phyloP scores from a whole-genome alignment of 2,888 invertebrate species.

The Nomada goodeniana region DNA sequence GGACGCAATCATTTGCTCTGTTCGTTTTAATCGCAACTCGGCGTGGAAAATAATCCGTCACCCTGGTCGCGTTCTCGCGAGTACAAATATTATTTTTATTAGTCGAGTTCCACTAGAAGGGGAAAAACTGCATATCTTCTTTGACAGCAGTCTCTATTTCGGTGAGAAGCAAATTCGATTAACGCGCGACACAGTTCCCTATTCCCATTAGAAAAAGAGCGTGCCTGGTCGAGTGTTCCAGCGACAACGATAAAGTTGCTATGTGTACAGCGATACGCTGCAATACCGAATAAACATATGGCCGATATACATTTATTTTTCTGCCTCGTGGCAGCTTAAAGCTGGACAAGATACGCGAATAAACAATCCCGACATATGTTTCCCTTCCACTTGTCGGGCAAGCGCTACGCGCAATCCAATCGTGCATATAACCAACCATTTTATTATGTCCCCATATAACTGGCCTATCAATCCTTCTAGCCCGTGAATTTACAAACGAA shows the following conservation, averaged over 20 bases:
- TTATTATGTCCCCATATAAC: conserved; percentile 10
- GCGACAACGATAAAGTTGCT: conserved; percentile 71
- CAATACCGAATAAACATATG: conserved; percentile 69
- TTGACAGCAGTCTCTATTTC: not conserved
- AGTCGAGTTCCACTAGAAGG: not conserved
- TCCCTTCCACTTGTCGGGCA: conserved; percentile 62
- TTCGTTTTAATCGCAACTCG: conserved; percentile 44
- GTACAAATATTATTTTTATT: conserved; percentile 22
- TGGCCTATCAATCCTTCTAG: not conserved
- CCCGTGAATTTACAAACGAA: no score
- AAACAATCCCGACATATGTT: conserved; percentile 72
- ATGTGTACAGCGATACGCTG: conserved; percentile 74
- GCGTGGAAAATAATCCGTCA: conserved; percentile 5
- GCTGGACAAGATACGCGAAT: conserved; percentile 67
- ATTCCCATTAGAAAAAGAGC: conserved; percentile 28
- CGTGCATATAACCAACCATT: conserved; percentile 50
- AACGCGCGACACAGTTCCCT: not conserved
- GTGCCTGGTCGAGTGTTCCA: conserved; percentile 36
- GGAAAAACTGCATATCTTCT: not conserved
- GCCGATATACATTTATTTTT: conserved; percentile 70
- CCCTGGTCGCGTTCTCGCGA: not conserved
- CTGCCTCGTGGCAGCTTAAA: conserved; percentile 61
- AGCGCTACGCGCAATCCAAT: conserved; percentile 43
- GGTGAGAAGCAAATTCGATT: conserved; percentile 6
- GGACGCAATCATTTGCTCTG: conserved; percentile 49